Conservation (phyloP, 2,888 invertebrate species). For the Rhorus exstirpatorius region DNA sequence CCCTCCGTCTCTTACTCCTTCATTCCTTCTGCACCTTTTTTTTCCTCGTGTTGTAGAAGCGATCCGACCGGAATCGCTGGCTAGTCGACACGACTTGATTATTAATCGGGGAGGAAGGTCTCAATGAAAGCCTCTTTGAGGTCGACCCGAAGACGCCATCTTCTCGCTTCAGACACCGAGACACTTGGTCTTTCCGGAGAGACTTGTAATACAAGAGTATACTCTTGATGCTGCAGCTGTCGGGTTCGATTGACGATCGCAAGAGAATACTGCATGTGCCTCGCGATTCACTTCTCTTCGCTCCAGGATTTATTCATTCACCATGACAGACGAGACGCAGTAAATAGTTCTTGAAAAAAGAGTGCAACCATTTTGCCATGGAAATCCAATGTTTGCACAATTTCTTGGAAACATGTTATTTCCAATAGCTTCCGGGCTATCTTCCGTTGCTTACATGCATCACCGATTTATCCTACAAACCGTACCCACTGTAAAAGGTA, state of each 20-base stretch:
- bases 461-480: no score
- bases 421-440: constrained; percentile 44
- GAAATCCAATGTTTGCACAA: constrained; percentile 39
- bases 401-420: constrained; percentile 44
- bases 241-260: constrained; percentile 39
- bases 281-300: not conserved
- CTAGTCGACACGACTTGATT: constrained; percentile 66
- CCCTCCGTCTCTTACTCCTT: constrained; percentile 36
- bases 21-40: constrained; percentile 4
- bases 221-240: constrained; percentile 47
- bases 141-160: constrained; percentile 40
- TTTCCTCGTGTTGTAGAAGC: constrained; percentile 38
- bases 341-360: constrained; percentile 34
- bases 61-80: constrained; percentile 35
- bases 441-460: constrained; percentile 19
- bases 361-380: constrained; percentile 24
- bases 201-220: constrained; percentile 15
- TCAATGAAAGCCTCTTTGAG: constrained; percentile 59
- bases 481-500: constrained; percentile 9
- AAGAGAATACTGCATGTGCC: not conserved
- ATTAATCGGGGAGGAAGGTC: constrained; percentile 49
- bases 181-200: constrained; percentile 48
- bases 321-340: not conserved
- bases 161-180: constrained; percentile 27
- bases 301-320: constrained; percentile 7